phyloP scores from a whole-genome alignment of 35 echinoderm and acorn worm species.

The Ophioderma brevispina region DNA sequence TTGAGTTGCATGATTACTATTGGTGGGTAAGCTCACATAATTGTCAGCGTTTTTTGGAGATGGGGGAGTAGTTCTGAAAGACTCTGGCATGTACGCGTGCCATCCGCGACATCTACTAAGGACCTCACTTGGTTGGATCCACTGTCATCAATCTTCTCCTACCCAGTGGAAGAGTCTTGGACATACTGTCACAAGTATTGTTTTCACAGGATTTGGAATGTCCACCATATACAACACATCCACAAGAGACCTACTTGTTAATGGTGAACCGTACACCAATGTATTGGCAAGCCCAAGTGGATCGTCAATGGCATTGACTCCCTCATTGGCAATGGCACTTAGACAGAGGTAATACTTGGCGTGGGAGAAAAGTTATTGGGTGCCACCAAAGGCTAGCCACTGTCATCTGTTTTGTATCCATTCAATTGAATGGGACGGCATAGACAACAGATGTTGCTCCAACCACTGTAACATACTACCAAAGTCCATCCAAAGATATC shows the following conservation, averaged over 20 bases:
- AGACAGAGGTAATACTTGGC: slow-evolving; percentile 38
- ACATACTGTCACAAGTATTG: slow-evolving; percentile 47
- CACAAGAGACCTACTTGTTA: slow-evolving; percentile 57
- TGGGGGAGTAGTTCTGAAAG: slow-evolving; percentile 31
- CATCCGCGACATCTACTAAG: slow-evolving; percentile 83
- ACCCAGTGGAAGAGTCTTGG: slow-evolving; percentile 42
- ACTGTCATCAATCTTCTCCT: slow-evolving; percentile 27
- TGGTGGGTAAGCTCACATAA: slow-evolving; percentile 46
- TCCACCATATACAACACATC: slow-evolving; percentile 89
- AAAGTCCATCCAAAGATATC: slow-evolving; percentile 49
- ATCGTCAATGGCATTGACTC: slow-evolving; percentile 74
- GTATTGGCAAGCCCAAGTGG: slow-evolving; percentile 49
- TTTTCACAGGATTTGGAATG: neutral
- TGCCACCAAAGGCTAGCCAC: slow-evolving; percentile 74
- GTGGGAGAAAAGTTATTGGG: slow-evolving; percentile 11
- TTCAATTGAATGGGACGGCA: slow-evolving; percentile 31
- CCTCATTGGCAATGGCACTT: slow-evolving; percentile 5
- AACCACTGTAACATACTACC: slow-evolving; percentile 59
- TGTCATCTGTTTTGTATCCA: slow-evolving; percentile 55
- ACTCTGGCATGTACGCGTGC: slow-evolving; percentile 23
- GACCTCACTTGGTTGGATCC: slow-evolving; percentile 22
- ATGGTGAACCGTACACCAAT: slow-evolving; percentile 19
- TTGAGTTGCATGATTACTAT: slow-evolving; percentile 89
- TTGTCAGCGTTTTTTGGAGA: slow-evolving; percentile 58
- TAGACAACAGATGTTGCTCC: slow-evolving; percentile 38